Evolutionary conservation across 2,888 invertebrate genomes (phyloP).

Genomic region (Meliscaeva auricollis): DNA sequence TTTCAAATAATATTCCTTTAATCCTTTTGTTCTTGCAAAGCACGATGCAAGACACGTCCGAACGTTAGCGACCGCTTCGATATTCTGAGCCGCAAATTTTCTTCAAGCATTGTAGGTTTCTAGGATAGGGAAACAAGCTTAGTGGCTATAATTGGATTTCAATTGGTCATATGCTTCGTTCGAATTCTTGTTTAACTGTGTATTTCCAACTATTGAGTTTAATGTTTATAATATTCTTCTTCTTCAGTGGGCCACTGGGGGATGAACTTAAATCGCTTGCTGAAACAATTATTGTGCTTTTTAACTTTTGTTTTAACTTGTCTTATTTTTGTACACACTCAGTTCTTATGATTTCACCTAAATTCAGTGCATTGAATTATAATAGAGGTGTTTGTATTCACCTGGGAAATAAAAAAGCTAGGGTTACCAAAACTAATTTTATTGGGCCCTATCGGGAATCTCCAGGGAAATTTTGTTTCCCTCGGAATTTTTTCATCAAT

Average conservation of each 20-base stretch:
- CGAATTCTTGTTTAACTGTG: constrained; percentile 64
- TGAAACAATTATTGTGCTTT: constrained; percentile 78
- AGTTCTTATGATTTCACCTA: constrained; percentile 62
- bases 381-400: constrained; percentile 22
- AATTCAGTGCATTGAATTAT: constrained; percentile 50
- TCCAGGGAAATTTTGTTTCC: no score
- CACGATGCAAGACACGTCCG: constrained; percentile 81
- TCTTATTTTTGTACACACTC: constrained; percentile 47
- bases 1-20: constrained; percentile 39
- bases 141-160: constrained; percentile 82
- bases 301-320: constrained; percentile 69
- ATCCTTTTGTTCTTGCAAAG: constrained; percentile 60
- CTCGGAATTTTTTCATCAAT: no score
- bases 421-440: constrained; percentile 59
- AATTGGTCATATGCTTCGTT: constrained; percentile 57
- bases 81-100: constrained; percentile 80
- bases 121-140: constrained; percentile 78
- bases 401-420: constrained; percentile 33
- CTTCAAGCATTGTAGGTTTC: constrained; percentile 78
- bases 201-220: constrained; percentile 21
- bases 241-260: constrained; percentile 68
- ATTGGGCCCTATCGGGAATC: no score
- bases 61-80: constrained; percentile 82
- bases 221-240: constrained; percentile 34
- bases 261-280: constrained; percentile 59